phyloP scores from a whole-genome alignment of 1,140 invertebrate genomes.

The Caerostris darwini region DNA sequence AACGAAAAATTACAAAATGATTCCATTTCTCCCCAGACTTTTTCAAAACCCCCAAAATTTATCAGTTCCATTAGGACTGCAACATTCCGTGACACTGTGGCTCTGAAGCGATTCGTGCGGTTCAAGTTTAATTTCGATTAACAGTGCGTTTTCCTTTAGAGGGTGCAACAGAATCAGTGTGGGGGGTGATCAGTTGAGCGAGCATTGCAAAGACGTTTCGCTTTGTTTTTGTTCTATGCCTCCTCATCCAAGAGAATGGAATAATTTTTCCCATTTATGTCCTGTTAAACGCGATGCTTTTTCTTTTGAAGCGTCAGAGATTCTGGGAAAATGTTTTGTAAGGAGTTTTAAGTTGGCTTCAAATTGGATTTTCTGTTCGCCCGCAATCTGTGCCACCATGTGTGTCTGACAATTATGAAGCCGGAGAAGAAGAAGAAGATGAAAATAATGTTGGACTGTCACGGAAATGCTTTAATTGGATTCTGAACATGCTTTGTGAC shows the following conservation, averaged over 20 bases:
- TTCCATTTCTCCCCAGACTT: background rate
- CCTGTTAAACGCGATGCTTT: background rate
- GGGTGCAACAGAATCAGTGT: slow-evolving; percentile 6
- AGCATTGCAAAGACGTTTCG: background rate
- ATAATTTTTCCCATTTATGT: slow-evolving; percentile 17
- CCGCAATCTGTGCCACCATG: background rate
- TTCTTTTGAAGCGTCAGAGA: background rate
- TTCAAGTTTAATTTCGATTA: slow-evolving; percentile 40
- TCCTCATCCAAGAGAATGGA: background rate
- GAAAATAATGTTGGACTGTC: too few species aligned
- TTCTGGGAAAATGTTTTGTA: background rate
- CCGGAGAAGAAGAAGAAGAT: too few species aligned
- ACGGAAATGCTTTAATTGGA: too few species aligned
- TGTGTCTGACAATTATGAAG: background rate
- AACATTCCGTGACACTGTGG: background rate
- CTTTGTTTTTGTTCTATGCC: background rate
- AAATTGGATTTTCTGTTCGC: background rate
- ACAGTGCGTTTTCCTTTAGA: slow-evolving; percentile 2
- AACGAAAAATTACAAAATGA: background rate
- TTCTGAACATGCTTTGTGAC: too few species aligned
- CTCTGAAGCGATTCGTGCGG: background rate
- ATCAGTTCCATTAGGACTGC: slow-evolving; percentile 21
- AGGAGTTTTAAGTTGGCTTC: background rate
- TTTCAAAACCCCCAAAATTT: slow-evolving; percentile 16
- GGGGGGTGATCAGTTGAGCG: background rate